phyloP scores from a whole-genome alignment of 1,140 invertebrate genomes.

The Hylaeus anthracinus region DNA sequence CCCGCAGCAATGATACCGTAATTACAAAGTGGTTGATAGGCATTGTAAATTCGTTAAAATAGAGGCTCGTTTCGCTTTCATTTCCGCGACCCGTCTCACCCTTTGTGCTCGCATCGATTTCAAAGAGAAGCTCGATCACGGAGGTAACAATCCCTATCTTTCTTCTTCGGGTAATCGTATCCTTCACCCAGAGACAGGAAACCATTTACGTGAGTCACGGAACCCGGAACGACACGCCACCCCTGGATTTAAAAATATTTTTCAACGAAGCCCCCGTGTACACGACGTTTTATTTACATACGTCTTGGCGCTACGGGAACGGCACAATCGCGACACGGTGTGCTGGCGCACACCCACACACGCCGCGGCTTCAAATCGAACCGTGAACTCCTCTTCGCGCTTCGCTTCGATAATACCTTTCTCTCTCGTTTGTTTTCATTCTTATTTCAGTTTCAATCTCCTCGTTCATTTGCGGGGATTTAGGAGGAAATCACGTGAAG shows the following conservation, averaged over 20 bases:
- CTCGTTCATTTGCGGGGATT: neutral
- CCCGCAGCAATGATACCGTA: neutral
- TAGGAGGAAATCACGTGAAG: too few species aligned
- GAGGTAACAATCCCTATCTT: conserved; percentile 32
- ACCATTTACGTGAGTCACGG: conserved; percentile 43
- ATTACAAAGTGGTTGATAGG: neutral
- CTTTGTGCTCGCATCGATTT: conserved; percentile 22
- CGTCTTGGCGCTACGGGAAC: neutral
- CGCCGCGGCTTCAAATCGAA: neutral
- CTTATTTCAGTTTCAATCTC: conserved; percentile 10
- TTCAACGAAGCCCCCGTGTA: conserved; percentile 1
- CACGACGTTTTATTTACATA: conserved; percentile 27
- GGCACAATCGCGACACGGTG: neutral
- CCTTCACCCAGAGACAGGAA: conserved; percentile 21
- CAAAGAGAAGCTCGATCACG: conserved; percentile 40
- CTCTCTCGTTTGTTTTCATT: neutral
- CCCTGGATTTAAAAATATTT: conserved; percentile 31
- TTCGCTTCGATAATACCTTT: neutral
- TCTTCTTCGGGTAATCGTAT: conserved; percentile 32
- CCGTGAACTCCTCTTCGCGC: neutral
- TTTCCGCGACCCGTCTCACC: neutral
- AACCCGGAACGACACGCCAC: conserved; percentile 41
- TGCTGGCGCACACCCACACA: neutral
- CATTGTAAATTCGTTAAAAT: conserved; percentile 1
- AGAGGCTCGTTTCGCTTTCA: conserved; percentile 5